Base-by-base conservation (phyloP, 2,113 vertebrate genomes). In the Piprites chloris region DNA sequence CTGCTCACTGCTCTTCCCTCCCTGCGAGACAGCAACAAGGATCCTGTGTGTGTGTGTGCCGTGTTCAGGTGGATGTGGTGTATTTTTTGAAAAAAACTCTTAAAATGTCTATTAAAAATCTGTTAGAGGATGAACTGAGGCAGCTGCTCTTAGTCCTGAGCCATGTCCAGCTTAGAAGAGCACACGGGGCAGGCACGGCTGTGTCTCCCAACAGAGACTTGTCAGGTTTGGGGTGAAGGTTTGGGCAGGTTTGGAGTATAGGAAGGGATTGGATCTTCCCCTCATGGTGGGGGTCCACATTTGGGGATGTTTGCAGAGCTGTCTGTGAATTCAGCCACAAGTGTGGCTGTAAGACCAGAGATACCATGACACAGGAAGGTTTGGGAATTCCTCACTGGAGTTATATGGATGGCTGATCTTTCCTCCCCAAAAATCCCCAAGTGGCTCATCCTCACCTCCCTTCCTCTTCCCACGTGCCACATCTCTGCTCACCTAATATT, bases 151-250 rank as follows among this genome's bases (percentile, higher is more conserved):
- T 17, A 4, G 62, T 9, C 2, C 41, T 55, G 83, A 85, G 83
- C 18, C 18, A 4, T 5, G 16, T 15, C 9, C 30, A 39, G 35
- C 44, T 44, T 6, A 3, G 41, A 35, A 56, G 47, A 55, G 56
- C 79, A 2, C 28, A 9, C 5, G 44, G 30, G 78, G 19, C 4
- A 4, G 59, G 50, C 37, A 20, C 2, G 6, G 87, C 41, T 10
- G 21, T 2, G 11, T 6, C 3, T 23, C 33, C 24, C 30, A 4
- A 2, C 0, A 3, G 2, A 2, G 58, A 1, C 10, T 2, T 5
- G 14, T 35, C 53, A 26, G 77, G 19, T 10, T 4, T 2, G 5
- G 17, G 24, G 20, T 22, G 67, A 22, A 42, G 73, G 6, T 30
- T 41, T 67, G 81, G 39, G 67, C 39, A 49, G 58, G 5, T 39